Percentiles rank a stretch among this genome's conserved stretches.
phyloP scores from a whole-genome alignment of 2,888 invertebrate species.

The Cephonodes hylas region DNA sequence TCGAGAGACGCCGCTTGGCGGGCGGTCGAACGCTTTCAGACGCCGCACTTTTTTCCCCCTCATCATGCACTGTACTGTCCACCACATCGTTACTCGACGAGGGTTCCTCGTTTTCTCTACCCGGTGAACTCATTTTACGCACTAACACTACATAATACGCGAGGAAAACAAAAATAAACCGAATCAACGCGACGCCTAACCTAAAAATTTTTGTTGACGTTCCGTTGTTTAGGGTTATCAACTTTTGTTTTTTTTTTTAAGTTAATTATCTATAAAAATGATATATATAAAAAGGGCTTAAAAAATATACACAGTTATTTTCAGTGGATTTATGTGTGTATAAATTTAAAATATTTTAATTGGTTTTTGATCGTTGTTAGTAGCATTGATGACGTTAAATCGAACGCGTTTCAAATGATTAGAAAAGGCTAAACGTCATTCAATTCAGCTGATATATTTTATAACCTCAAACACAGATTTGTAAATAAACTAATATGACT shows the following conservation, averaged over 20 bases:
- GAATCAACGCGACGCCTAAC: conserved; percentile 72
- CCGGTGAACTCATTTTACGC: conserved; percentile 68
- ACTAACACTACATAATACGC: conserved; percentile 70
- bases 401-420: not conserved
- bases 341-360: not conserved
- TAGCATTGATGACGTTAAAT: not conserved
- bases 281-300: not conserved
- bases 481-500: conserved; percentile 23
- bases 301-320: no score
- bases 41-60: conserved; percentile 37
- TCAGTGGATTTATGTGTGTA: no score
- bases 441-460: not conserved
- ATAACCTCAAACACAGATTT: conserved; percentile 14
- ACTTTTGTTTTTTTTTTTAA: not conserved
- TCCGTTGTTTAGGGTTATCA: conserved; percentile 3
- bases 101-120: conserved; percentile 62
- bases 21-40: conserved; percentile 53
- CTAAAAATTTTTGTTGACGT: conserved; percentile 69
- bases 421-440: not conserved
- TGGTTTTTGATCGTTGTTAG: not conserved
- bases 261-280: not conserved
- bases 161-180: conserved; percentile 63
- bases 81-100: conserved; percentile 49
- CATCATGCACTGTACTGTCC: conserved; percentile 37
- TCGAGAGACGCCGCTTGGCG: conserved; percentile 63